Conservation (phyloP, 2,888 invertebrate genomes). For the Galerucella pusilla region DNA sequence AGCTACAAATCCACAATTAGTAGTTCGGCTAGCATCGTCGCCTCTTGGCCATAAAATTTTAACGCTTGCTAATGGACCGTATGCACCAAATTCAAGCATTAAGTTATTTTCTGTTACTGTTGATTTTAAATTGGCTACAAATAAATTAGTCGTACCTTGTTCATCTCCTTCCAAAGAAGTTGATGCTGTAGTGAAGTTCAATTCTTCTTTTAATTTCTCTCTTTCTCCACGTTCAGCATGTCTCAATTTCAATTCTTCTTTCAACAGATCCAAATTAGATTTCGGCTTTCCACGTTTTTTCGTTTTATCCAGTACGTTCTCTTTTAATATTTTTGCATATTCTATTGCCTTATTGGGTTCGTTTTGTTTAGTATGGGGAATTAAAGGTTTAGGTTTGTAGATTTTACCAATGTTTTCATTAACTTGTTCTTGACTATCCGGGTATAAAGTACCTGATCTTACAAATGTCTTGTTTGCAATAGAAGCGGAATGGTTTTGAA, state of each 20-base stretch:
- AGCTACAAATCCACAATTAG: conserved; percentile 98
- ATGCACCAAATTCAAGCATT: conserved; percentile 96
- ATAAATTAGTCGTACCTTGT: conserved; percentile 96
- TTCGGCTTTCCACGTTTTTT: conserved; percentile 88
- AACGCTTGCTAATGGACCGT: conserved; percentile 96
- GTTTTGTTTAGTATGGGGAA: conserved; percentile 64
- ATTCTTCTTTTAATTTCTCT: conserved; percentile 60
- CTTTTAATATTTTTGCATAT: conserved; percentile 73
- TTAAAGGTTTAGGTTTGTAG: conserved; percentile 87
- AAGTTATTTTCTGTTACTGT: conserved; percentile 95
- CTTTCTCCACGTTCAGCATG: conserved; percentile 91
- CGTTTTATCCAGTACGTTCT: conserved; percentile 68
- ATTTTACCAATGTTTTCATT: conserved; percentile 84
- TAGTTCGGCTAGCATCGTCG: conserved; percentile 75
- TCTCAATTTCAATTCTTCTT: conserved; percentile 93
- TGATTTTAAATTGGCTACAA: conserved; percentile 94
- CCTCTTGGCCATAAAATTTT: conserved; percentile 99
- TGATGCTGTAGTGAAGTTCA: conserved; percentile 34
- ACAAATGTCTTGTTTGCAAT: conserved; percentile 74
- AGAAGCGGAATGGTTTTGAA: conserved; percentile 73
- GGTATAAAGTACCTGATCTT: conserved; percentile 94
- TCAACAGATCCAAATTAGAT: conserved; percentile 95
- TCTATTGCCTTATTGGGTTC: conserved; percentile 74
- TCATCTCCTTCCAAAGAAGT: conserved; percentile 85
- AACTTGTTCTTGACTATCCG: conserved; percentile 77